These are phyloP conservation scores for Collichthys lucidus DNA, from an alignment of 2,113 vertebrate genomes.

Conservation along the genomic window DNA sequence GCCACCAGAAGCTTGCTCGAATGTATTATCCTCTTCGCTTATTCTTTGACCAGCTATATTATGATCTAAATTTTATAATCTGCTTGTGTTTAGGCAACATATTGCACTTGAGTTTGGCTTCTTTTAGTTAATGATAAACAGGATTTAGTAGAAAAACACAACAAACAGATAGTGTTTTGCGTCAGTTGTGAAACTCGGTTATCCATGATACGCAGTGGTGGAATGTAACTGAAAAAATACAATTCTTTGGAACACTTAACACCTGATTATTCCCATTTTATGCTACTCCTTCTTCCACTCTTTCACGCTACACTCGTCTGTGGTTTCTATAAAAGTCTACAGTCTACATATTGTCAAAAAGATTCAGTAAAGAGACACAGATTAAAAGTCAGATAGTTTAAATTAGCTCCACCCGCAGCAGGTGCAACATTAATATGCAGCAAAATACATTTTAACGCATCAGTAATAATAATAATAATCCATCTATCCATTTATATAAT, in stretches of 20 bases:
- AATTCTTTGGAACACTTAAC: too few relatives aligned
- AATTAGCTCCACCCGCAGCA: neutral
- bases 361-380: neutral
- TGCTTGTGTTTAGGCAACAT: too few relatives aligned
- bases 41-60: neutral
- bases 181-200: neutral
- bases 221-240: neutral
- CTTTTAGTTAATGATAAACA: neutral
- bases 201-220: neutral
- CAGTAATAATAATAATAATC: slow-evolving; percentile 9
- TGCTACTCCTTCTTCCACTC: neutral
- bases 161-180: neutral
- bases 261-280: neutral
- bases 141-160: neutral
- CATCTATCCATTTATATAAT: neutral
- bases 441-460: neutral
- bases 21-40: neutral
- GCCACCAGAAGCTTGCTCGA: neutral
- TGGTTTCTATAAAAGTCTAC: neutral
- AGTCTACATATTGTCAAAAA: neutral
- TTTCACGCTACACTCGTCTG: neutral
- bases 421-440: neutral
- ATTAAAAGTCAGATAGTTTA: neutral
- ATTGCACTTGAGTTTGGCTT: neutral
- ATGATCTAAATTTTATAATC: neutral